Evolutionary conservation across 2,113 vertebrate genomes (phyloP).

Genomic region (Sylvilagus bachmani): DNA sequence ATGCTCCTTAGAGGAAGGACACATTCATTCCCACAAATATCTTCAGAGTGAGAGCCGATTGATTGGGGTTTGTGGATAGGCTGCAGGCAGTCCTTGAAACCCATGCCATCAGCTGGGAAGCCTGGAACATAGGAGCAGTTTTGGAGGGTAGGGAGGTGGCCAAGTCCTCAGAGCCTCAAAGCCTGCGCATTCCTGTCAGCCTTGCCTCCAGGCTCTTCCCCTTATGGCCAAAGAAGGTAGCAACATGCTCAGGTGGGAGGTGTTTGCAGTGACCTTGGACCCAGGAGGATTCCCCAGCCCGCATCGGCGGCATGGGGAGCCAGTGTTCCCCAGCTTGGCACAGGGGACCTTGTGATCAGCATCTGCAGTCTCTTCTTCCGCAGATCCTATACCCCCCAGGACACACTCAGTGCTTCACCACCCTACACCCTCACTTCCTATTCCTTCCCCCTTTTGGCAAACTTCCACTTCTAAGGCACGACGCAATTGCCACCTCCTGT

Average conservation of each 20-base stretch:
- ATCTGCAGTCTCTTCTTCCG: background rate
- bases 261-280: background rate
- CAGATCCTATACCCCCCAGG: background rate
- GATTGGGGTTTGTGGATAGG: background rate
- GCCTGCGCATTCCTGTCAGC: background rate
- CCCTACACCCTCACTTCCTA: background rate
- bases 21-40: constrained; percentile 47
- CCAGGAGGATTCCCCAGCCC: background rate
- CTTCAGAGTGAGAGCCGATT: background rate
- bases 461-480: background rate
- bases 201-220: background rate
- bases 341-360: background rate
- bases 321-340: background rate
- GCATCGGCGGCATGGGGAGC: background rate
- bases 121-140: background rate
- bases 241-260: background rate
- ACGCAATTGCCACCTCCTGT: background rate
- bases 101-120: background rate
- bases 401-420: background rate
- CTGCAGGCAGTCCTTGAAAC: background rate
- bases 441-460: background rate
- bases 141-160: background rate
- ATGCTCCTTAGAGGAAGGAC: constrained; percentile 41
- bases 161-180: background rate
- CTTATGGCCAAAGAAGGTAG: background rate